Conservation (phyloP, 2,888 invertebrate species). For the Phasia obesa region DNA sequence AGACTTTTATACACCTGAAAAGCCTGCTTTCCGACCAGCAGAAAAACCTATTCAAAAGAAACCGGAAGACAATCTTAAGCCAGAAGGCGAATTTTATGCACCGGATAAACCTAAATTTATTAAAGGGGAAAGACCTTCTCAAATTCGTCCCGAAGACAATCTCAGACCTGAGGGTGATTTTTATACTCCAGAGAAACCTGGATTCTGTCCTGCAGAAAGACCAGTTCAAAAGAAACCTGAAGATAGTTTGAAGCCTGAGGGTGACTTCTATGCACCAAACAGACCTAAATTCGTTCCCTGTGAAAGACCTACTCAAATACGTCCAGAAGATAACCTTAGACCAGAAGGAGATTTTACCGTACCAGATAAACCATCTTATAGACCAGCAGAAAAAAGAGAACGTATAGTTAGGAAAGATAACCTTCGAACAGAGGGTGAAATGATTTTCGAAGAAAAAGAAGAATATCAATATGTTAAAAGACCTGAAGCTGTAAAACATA, state of each 20-base stretch:
- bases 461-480: slow-evolving; percentile 81
- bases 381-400: slow-evolving; percentile 74
- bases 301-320: slow-evolving; percentile 83
- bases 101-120: slow-evolving; percentile 83
- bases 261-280: slow-evolving; percentile 81
- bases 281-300: slow-evolving; percentile 82
- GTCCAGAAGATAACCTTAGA: slow-evolving; percentile 83
- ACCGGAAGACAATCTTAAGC: slow-evolving; percentile 82
- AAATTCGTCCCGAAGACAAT: slow-evolving; percentile 83
- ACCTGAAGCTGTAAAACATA: slow-evolving; percentile 83
- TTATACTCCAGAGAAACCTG: slow-evolving; percentile 81
- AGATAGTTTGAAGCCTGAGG: slow-evolving; percentile 84
- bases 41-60: slow-evolving; percentile 82
- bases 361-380: slow-evolving; percentile 74
- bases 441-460: slow-evolving; percentile 73
- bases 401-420: slow-evolving; percentile 84
- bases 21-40: slow-evolving; percentile 83
- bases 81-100: slow-evolving; percentile 84
- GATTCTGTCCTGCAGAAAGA: slow-evolving; percentile 83
- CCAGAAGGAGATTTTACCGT: slow-evolving; percentile 75
- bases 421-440: slow-evolving; percentile 76
- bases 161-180: slow-evolving; percentile 84
- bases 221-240: slow-evolving; percentile 83
- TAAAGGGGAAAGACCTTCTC: slow-evolving; percentile 83
- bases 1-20: slow-evolving; percentile 81